Evolutionary conservation across 2,797 vertebrate species (phyloP).

Genomic region (Alexandromys oeconomus): DNA sequence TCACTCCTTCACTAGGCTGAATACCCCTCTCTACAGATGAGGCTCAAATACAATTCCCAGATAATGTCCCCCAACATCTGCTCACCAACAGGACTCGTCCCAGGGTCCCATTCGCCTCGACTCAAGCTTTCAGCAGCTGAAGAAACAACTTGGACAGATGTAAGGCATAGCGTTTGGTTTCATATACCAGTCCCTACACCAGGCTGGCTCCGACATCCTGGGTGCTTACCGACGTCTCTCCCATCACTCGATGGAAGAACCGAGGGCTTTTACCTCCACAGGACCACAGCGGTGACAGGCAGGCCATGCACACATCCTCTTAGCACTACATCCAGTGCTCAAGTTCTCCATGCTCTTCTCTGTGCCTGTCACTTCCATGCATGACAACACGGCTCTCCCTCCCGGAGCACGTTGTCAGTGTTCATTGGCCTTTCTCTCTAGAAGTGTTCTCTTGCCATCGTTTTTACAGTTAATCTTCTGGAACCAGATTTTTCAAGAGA

Average conservation of each 20-base stretch:
- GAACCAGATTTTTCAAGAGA: neutral
- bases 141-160: neutral
- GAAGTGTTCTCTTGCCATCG: neutral
- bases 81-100: neutral
- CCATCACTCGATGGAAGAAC: neutral
- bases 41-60: neutral
- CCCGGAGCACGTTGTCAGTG: neutral
- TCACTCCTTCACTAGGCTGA: neutral
- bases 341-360: neutral
- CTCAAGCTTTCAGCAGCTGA: neutral
- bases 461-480: neutral
- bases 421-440: neutral
- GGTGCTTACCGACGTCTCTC: neutral
- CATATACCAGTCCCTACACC: neutral
- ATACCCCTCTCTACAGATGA: neutral
- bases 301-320: fast-evolving
- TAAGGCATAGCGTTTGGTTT: neutral
- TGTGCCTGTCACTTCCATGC: neutral
- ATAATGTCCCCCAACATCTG: neutral
- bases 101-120: no score
- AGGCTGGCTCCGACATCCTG: neutral
- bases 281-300: neutral
- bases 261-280: no score
- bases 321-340: neutral
- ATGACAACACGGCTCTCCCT: fast-evolving